These are phyloP conservation scores for Molossus molossus DNA, from an alignment of 2,797 vertebrate species.

Conservation along the genomic window DNA sequence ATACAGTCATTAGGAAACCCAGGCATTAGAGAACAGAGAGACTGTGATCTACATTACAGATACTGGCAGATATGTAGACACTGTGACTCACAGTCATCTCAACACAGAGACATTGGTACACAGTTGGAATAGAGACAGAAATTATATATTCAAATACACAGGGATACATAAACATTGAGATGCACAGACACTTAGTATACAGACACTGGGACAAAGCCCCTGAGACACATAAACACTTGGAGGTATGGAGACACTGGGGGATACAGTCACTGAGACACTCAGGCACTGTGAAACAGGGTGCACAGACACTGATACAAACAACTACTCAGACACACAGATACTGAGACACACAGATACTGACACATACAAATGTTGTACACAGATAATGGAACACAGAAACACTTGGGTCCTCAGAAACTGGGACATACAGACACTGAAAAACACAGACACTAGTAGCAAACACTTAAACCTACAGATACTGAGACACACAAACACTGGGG, in stretches of 20 bases:
- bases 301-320: not conserved
- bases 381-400: not conserved
- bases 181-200: not conserved
- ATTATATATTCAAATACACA: not conserved
- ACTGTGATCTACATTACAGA: not conserved
- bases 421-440: not conserved
- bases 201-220: not conserved
- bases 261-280: not conserved
- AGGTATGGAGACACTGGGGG: not conserved
- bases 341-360: not conserved
- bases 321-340: not conserved
- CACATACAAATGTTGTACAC: not conserved
- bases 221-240: not conserved
- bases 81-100: not conserved
- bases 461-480: slow-evolving; percentile 3
- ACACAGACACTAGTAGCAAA: not conserved
- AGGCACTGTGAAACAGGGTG: not conserved
- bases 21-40: slow-evolving; percentile 40
- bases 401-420: not conserved
- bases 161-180: not conserved
- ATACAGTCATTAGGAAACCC: not conserved
- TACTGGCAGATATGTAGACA: not conserved
- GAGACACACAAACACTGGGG: not conserved
- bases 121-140: slow-evolving; percentile 3
- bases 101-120: not conserved